Evolutionary conservation across 2,888 invertebrate genomes (phyloP).

Genomic region (Ephialtes manifestator): DNA sequence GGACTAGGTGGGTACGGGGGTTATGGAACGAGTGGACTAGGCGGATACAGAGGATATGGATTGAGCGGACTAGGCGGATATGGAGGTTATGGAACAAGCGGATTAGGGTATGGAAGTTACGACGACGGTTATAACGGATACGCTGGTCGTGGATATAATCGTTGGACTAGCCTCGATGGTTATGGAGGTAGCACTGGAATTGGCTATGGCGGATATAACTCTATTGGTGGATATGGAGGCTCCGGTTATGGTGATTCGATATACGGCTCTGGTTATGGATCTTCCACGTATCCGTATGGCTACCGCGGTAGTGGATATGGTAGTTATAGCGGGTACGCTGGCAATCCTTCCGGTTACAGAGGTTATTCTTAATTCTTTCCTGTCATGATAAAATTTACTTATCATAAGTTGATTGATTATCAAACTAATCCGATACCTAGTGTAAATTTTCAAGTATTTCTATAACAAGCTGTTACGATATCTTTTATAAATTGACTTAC

Average conservation of each 20-base stretch:
- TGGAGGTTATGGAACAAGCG: slow-evolving; percentile 57
- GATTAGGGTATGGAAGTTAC: slow-evolving; percentile 57
- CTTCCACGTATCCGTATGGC: slow-evolving; percentile 46
- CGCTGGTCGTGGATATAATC: slow-evolving; percentile 66
- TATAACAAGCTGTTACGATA: not conserved
- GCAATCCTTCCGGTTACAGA: slow-evolving; percentile 79
- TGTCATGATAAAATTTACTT: not conserved
- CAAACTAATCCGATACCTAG: not conserved
- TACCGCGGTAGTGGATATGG: slow-evolving; percentile 65
- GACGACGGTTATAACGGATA: slow-evolving; percentile 67
- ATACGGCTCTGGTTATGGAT: slow-evolving; percentile 63
- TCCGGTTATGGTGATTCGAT: slow-evolving; percentile 44
- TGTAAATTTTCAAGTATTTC: slow-evolving; percentile 3
- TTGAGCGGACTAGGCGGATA: slow-evolving; percentile 61
- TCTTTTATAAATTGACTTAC: slow-evolving; percentile 20
- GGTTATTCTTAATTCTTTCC: slow-evolving; percentile 75
- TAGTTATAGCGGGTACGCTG: slow-evolving; percentile 52
- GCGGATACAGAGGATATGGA: slow-evolving; percentile 71
- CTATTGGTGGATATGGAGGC: slow-evolving; percentile 38
- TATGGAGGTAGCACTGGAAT: slow-evolving; percentile 67
- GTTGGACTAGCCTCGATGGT: slow-evolving; percentile 59
- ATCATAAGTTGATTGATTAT: not conserved
- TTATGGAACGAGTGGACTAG: slow-evolving; percentile 39
- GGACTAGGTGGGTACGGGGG: slow-evolving; percentile 66
- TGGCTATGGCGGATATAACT: slow-evolving; percentile 26